phyloP scores from a whole-genome alignment of 2,888 invertebrate genomes.

The Galerucella pusilla region DNA sequence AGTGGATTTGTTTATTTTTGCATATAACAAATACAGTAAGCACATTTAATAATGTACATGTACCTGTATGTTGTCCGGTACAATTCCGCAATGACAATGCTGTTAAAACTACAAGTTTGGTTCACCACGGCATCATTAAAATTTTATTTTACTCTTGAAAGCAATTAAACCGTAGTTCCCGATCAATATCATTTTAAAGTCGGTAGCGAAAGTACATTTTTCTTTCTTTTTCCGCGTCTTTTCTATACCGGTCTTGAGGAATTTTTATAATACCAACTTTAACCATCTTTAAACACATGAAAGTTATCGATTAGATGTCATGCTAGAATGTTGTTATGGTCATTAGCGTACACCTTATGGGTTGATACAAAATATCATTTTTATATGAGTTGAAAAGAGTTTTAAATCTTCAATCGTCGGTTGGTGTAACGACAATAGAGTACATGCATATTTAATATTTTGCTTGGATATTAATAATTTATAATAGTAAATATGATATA shows the following conservation, averaged over 20 bases:
- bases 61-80: not conserved
- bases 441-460: too few species aligned
- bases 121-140: constrained; percentile 6
- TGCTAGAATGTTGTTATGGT: not conserved
- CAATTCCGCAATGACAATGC: not conserved
- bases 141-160: constrained; percentile 20
- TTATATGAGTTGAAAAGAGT: too few species aligned
- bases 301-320: constrained; percentile 13
- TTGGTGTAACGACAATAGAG: too few species aligned
- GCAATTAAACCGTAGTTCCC: constrained; percentile 6
- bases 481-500: too few species aligned
- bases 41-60: not conserved
- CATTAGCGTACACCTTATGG: not conserved
- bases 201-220: constrained; percentile 32
- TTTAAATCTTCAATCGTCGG: too few species aligned
- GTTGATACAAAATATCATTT: too few species aligned
- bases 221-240: constrained; percentile 8
- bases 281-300: constrained; percentile 11
- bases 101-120: not conserved
- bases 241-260: constrained; percentile 18
- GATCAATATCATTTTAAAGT: constrained; percentile 16
- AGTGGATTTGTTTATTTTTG: not conserved
- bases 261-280: constrained; percentile 22
- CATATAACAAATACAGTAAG: not conserved
- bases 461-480: too few species aligned